phyloP scores from a whole-genome alignment of 2,113 vertebrate genomes.

The Petromus typicus region DNA sequence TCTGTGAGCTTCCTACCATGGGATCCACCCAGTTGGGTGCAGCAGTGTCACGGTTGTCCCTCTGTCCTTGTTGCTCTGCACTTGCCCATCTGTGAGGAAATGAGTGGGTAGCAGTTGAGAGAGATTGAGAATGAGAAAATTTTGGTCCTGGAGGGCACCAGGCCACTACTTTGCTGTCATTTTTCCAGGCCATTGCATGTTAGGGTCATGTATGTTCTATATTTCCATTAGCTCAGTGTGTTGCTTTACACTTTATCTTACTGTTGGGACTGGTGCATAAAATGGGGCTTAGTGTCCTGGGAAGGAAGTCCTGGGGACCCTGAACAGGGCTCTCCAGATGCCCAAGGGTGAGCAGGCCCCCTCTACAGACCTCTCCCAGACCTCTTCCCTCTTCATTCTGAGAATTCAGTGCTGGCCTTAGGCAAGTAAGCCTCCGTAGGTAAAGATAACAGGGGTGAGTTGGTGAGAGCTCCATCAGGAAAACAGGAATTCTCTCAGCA shows the following conservation, averaged over 20 bases:
- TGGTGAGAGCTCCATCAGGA: neutral
- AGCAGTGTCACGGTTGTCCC: neutral
- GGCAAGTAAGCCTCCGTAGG: neutral
- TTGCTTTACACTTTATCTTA: neutral
- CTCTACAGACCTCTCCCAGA: neutral
- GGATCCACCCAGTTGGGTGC: neutral
- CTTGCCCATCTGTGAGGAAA: neutral
- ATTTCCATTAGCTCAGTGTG: neutral
- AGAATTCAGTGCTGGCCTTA: neutral
- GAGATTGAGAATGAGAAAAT: neutral
- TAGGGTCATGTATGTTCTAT: neutral
- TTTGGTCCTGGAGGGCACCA: neutral
- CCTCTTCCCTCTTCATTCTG: no score
- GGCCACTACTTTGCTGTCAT: neutral
- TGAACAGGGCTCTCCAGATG: neutral
- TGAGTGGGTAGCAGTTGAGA: neutral
- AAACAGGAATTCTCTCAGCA: neutral
- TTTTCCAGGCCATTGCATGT: neutral
- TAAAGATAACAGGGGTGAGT: neutral
- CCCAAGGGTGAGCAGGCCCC: neutral
- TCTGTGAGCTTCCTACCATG: neutral
- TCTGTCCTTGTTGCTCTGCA: neutral
- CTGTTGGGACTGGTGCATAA: neutral
- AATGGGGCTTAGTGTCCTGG: neutral
- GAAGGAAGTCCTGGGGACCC: neutral